Evolutionary conservation across 2,797 vertebrate species (phyloP), one percentile per base, ranked within the genome.

Genomic region (Poeciliopsis infans): DNA sequence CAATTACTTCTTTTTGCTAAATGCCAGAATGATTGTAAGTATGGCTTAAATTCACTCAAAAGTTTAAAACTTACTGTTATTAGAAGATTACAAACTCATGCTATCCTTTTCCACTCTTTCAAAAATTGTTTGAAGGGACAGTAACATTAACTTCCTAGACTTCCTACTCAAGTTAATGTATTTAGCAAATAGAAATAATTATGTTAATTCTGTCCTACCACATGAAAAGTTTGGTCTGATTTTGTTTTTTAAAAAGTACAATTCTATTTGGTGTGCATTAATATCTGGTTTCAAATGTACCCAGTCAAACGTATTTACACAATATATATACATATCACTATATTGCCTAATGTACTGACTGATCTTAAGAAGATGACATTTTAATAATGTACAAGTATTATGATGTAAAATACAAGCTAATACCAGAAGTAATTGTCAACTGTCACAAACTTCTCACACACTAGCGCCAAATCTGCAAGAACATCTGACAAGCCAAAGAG

Each of bases 401-500:
- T 45, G 5, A 70, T 28, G 41, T 28, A 46, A 70, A 70, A 45
- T n/a, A 70, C 68, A 46, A 43, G 68, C 39, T 69, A 25, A 69
- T 69, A 43, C 66, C 23, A 43, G 11, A 69, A 28, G 13, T 43
- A 28, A 28, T 28, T 15, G 66, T 83, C 77, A 75, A 72, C 75
- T 72, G 64, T 83, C 76, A 74, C 77, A 68, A 39, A 36, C 53
- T 79, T 81, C n/a, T 73, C 70, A 79, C 59, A 83, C 81, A 73
- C 51, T 76, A 12, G 79, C 59, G 79, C 39, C 83, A 68, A 51
- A 86, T 80, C 79, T 76, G 68, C 72, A 66, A 75, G 39, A 87
- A 72, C 53, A 70, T 80, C 77, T 81, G 78, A 83, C 81, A 79
- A 80, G 31, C 66, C 75, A 80, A 85, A 88, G 16, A 74, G 79